A percentile compares a stretch with the other conserved stretches of the same genome.
phyloP scores from a whole-genome alignment of 2,888 invertebrate species.

The Chydorus sphaericus region DNA sequence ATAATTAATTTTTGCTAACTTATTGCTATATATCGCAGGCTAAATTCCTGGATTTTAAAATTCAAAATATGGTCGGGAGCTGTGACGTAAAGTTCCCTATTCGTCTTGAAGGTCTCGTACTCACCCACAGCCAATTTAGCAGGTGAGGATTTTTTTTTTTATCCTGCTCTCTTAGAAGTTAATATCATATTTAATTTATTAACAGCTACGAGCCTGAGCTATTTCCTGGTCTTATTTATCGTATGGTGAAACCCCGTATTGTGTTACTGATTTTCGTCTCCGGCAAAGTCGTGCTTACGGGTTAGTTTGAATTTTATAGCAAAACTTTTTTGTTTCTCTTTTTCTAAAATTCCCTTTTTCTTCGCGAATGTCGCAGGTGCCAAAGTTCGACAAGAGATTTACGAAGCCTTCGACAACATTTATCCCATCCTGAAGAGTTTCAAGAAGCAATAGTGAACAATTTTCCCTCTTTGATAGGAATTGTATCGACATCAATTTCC shows the following conservation, averaged over 20 bases:
- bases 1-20: not conserved
- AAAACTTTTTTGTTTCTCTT: not conserved
- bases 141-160: slow-evolving; percentile 35
- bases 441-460: slow-evolving; percentile 48
- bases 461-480: not conserved
- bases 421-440: slow-evolving; percentile 90
- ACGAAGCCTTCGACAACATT: slow-evolving; percentile 85
- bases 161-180: too few species aligned
- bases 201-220: slow-evolving; percentile 90
- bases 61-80: slow-evolving; percentile 75
- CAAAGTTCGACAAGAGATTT: slow-evolving; percentile 77
- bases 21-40: slow-evolving; percentile 33
- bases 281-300: slow-evolving; percentile 93
- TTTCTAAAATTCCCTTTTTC: slow-evolving; percentile 11
- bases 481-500: not conserved
- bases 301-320: slow-evolving; percentile 24
- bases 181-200: slow-evolving; percentile 16
- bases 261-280: slow-evolving; percentile 96
- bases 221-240: slow-evolving; percentile 95
- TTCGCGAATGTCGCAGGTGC: slow-evolving; percentile 64
- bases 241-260: slow-evolving; percentile 91
- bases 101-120: slow-evolving; percentile 57
- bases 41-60: slow-evolving; percentile 63
- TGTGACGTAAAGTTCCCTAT: slow-evolving; percentile 78
- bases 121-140: slow-evolving; percentile 67